Base-by-base conservation (phyloP, 2,888 invertebrate genomes). In the Sesia apiformis region DNA sequence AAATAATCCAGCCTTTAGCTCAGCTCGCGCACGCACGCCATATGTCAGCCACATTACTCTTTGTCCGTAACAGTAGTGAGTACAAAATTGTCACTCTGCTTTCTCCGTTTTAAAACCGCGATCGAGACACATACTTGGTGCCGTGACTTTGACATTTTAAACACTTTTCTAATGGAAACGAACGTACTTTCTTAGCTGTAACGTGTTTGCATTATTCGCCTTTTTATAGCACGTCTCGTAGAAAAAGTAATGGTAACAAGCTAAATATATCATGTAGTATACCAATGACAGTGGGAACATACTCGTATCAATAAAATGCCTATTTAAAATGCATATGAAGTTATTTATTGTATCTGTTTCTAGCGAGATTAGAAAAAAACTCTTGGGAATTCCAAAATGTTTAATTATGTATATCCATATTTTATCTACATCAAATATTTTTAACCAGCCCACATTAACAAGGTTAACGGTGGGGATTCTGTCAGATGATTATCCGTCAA, bases 111-210 rank as follows among this genome's bases (percentile, higher is more conserved):
- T 52, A 58, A 60, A 60, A 55, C 57, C 53, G 52, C 60, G 58
- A 59, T 56, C 55, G 55, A 53, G 49, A 39, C 53, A 43, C 56
- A 58, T 56, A 60, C 59, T 56, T 58, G 56, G 56, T 53, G 58
- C 59, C 5, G 55, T 57, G 58, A 57, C 56, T 56, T 52, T 46
- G 52, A 56, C 54, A 53, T 57, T 60, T 55, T 60, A 57, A 63
- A 57, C 55, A 62, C 63, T 60, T 65, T 60, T 62, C 62, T 61
- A 59, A 63, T 69, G 61, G 63, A 64, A 63, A 64, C 62, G 53
- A 57, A 59, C 57, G 63, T 64, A 71, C 68, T 72, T 69, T 72
- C 66, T 62, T 61, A 61, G 58, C 52, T 58, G 51, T 23, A 39
- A 65, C 62, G 60, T 62, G 64, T 64, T 60, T 60, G 54, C 58